Conservation (phyloP, 2,113 vertebrate genomes). For the Anguilla japonica region DNA sequence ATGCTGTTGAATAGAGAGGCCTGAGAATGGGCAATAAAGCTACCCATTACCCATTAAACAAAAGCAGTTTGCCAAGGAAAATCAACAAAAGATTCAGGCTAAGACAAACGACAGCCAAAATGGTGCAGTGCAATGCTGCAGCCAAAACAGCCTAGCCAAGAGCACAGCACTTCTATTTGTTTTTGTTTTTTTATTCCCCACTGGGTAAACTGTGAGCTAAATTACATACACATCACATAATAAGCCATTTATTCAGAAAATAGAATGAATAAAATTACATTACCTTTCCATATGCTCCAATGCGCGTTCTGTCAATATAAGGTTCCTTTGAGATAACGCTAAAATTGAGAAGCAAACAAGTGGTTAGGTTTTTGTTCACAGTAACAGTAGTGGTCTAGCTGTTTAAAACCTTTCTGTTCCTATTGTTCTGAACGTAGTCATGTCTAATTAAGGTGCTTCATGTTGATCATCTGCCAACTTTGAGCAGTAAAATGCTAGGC, state of each 20-base stretch:
- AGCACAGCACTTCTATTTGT: background rate
- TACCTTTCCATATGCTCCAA: constrained; percentile 93
- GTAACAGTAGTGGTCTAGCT: background rate
- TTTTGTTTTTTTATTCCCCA: too few relatives aligned
- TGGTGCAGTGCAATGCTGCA: too few relatives aligned
- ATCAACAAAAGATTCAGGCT: background rate
- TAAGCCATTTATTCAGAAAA: background rate
- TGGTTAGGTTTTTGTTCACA: background rate
- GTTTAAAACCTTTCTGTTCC: background rate
- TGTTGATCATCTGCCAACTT: background rate
- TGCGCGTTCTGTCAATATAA: constrained; percentile 82
- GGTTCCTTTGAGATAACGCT: constrained; percentile 81
- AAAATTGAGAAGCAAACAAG: constrained; percentile 31
- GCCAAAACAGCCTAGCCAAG: too few relatives aligned
- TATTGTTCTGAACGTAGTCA: background rate
- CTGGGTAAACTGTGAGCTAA: background rate
- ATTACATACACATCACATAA: background rate
- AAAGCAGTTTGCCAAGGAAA: background rate
- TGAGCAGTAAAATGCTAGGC: background rate
- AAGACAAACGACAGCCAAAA: background rate
- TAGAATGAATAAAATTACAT: constrained; percentile 31
- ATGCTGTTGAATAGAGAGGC: background rate
- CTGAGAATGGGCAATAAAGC: background rate
- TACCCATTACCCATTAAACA: background rate
- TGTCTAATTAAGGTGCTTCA: background rate